Conservation (phyloP, 2,797 vertebrate genomes). For the Bovichtus variegatus region DNA sequence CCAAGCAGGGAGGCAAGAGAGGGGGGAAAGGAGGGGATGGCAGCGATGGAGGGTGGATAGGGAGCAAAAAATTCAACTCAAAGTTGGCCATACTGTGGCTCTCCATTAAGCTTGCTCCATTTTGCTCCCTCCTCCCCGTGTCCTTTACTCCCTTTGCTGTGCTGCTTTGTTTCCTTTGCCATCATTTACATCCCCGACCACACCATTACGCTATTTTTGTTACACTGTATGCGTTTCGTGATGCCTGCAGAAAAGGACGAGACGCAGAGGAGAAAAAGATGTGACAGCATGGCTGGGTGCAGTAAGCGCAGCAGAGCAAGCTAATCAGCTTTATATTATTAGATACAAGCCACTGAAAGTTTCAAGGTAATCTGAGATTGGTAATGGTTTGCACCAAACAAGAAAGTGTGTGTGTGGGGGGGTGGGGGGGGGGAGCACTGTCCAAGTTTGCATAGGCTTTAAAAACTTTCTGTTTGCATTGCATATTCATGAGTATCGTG, state of each 20-base stretch:
- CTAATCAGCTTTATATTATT: conserved; percentile 49
- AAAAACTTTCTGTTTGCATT: conserved; percentile 54
- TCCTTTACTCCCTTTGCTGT: conserved; percentile 28
- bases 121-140: background rate
- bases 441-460: conserved; percentile 47
- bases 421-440: background rate
- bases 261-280: conserved; percentile 22
- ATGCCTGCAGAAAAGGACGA: conserved; percentile 31
- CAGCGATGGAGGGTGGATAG: conserved; percentile 26
- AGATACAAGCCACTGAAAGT: conserved; percentile 43
- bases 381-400: conserved; percentile 41
- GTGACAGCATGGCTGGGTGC: background rate
- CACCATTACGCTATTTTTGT: conserved; percentile 16
- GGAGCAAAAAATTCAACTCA: conserved; percentile 36
- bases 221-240: conserved; percentile 20
- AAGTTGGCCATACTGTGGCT: conserved; percentile 42
- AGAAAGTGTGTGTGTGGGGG: too few relatives aligned
- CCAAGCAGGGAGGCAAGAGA: conserved; percentile 69
- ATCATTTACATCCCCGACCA: conserved; percentile 18
- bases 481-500: conserved; percentile 63
- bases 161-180: conserved; percentile 13
- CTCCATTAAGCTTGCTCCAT: conserved; percentile 26
- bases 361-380: conserved; percentile 59
- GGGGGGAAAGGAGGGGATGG: conserved; percentile 34
- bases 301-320: conserved; percentile 16